Evolutionary conservation across 2,113 vertebrate species (phyloP), one percentile per base, ranked within the genome.

Genomic region (Felis chaus): DNA sequence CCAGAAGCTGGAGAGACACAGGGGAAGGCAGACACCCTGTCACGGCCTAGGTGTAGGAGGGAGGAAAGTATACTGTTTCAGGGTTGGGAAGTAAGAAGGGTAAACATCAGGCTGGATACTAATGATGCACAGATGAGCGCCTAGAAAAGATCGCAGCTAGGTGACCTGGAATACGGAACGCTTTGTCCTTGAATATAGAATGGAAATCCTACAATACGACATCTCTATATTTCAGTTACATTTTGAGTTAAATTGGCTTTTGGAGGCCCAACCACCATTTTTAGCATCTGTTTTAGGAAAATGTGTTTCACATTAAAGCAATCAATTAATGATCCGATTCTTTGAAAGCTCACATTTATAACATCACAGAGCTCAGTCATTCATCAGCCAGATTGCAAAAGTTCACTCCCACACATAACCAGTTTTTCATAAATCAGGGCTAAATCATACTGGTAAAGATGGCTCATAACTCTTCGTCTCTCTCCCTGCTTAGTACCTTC

Each of bases 381-480:
- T 94, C 45, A 33, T 97, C 96, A 97, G 76, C 78, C 78, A 86
- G 93, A 97, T 3, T 94, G 83, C 76, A 71, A 61, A 96, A 80
- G 83, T 78, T 95, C 66, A 45, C 78, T 94, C 61, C 81, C 85
- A 33, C 48, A 89, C 76, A 97, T 91, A 97, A 97, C 65, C 91
- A 91, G 71, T 69, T 97, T 91, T 96, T 96, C 97, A 98, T 95
- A 96, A 96, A 97, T 97, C 97, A 95, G 85, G 15, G 53, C 74
- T 96, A 94, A 94, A 89, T 89, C 91, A 91, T 88, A 69, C 78
- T 53, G 36, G 76, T 73, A 27, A 68, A 33, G 76, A 91, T 19
- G 39, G 89, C 45, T 87, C 94, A 63, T 91, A 90, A 96, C 31
- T 96, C 92, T 97, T 91, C 39, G 1, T 93, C 36, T 91, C 45